These are phyloP conservation scores for Lymantria monacha DNA, from an alignment of 2,888 invertebrate genomes.

Conservation along the genomic window DNA sequence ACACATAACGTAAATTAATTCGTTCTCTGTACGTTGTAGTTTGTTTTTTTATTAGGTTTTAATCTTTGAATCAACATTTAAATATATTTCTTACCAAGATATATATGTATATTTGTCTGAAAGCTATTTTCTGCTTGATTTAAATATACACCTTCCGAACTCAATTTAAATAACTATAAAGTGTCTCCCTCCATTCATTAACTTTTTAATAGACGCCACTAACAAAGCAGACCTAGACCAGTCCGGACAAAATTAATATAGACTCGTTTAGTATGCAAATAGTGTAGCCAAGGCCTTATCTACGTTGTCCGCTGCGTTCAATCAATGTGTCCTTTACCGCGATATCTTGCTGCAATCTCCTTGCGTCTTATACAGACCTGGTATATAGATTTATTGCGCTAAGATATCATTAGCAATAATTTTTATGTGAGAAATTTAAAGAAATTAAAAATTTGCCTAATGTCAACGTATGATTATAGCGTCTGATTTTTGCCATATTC, in stretches of 20 bases:
- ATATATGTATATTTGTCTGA: neutral
- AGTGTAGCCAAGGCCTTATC: constrained; percentile 64
- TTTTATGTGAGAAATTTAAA: constrained; percentile 36
- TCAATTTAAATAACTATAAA: constrained; percentile 11
- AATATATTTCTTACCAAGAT: neutral
- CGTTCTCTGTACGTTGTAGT: neutral
- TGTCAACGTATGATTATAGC: no score
- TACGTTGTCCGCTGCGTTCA: constrained; percentile 74
- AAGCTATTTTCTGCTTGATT: neutral
- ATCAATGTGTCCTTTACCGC: constrained; percentile 76
- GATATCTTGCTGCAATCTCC: constrained; percentile 66
- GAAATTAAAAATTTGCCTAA: constrained; percentile 13
- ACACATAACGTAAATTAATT: constrained; percentile 2
- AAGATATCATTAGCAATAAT: constrained; percentile 58
- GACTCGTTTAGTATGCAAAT: constrained; percentile 79
- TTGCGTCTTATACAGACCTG: constrained; percentile 58
- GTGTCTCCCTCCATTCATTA: constrained; percentile 5
- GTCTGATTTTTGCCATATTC: no score
- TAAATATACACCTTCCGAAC: constrained; percentile 2
- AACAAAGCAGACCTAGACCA: constrained; percentile 34
- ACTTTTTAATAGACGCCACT: constrained; percentile 30
- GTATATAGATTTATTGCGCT: constrained; percentile 64
- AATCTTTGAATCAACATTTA: neutral
- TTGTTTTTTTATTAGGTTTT: neutral
- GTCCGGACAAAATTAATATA: constrained; percentile 70